These are phyloP conservation scores for Abrostola tripartita DNA, from an alignment of 2,888 invertebrate genomes.

Conservation along the genomic window DNA sequence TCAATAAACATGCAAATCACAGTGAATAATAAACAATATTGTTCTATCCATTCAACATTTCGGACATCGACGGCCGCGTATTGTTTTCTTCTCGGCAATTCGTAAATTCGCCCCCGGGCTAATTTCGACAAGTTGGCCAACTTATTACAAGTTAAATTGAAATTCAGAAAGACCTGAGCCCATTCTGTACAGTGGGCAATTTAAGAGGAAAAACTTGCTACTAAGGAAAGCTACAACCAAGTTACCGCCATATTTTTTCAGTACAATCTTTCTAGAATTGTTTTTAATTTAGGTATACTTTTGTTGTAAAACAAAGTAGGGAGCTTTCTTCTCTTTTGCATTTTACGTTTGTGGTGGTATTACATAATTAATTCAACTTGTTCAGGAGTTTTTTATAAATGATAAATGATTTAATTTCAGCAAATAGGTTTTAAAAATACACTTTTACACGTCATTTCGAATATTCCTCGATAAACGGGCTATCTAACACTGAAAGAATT, in stretches of 20 bases:
- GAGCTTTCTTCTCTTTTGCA: constrained; percentile 29
- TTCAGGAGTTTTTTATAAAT: constrained; percentile 30
- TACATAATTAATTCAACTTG: constrained; percentile 28
- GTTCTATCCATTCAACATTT: constrained; percentile 44
- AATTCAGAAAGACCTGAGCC: constrained; percentile 72
- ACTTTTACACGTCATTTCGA: no score
- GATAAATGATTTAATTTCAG: no score
- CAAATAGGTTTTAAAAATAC: no score
- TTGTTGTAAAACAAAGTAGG: constrained; percentile 37
- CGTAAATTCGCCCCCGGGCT: constrained; percentile 64
- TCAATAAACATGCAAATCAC: constrained; percentile 14
- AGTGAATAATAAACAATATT: constrained; percentile 25
- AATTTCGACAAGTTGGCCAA: constrained; percentile 75
- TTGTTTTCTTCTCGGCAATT: constrained; percentile 54
- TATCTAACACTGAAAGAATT: no score
- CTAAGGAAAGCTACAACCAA: constrained; percentile 52
- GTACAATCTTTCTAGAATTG: constrained; percentile 54
- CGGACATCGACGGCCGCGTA: constrained; percentile 29
- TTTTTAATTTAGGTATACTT: constrained; percentile 53
- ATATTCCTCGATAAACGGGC: no score
- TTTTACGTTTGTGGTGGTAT: constrained; percentile 12
- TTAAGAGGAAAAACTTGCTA: constrained; percentile 59
- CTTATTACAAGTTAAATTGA: constrained; percentile 85
- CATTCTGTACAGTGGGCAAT: constrained; percentile 60
- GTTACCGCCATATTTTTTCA: constrained; percentile 55